Evolutionary conservation across 2,113 vertebrate species (phyloP).

Genomic region (Scortum barcoo): DNA sequence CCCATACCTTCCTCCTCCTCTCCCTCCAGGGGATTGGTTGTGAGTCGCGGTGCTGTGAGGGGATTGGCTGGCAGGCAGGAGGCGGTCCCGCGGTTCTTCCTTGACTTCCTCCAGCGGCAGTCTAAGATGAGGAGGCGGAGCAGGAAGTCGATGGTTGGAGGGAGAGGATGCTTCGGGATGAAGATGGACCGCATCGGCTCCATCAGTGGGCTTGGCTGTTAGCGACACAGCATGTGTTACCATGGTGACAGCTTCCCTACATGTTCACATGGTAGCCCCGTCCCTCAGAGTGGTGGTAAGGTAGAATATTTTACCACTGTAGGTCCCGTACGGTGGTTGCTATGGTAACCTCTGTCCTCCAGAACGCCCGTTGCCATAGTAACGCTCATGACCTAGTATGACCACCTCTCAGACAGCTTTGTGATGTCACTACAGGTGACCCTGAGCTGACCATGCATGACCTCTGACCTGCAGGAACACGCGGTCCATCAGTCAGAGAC

Average conservation of each 20-base stretch:
- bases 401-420: neutral
- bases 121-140: conserved; percentile 76
- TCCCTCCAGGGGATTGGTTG: neutral
- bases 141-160: conserved; percentile 73
- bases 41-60: neutral
- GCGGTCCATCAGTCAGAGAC: conserved; percentile 8
- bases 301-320: neutral
- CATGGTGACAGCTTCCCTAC: neutral
- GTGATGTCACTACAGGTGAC: conserved; percentile 22
- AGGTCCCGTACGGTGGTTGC: neutral
- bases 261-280: too few relatives aligned
- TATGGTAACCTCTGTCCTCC: neutral
- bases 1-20: neutral
- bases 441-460: conserved; percentile 27
- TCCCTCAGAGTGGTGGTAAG: neutral
- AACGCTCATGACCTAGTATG: neutral
- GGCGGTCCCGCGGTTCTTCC: conserved; percentile 66
- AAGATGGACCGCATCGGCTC: conserved; percentile 89
- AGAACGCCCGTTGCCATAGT: too few relatives aligned
- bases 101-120: conserved; percentile 77
- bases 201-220: conserved; percentile 86
- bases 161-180: conserved; percentile 87
- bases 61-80: neutral
- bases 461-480: conserved; percentile 43
- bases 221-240: neutral